Base-by-base conservation (phyloP, 23 tunicate species). In the Halocynthia aurantium region DNA sequence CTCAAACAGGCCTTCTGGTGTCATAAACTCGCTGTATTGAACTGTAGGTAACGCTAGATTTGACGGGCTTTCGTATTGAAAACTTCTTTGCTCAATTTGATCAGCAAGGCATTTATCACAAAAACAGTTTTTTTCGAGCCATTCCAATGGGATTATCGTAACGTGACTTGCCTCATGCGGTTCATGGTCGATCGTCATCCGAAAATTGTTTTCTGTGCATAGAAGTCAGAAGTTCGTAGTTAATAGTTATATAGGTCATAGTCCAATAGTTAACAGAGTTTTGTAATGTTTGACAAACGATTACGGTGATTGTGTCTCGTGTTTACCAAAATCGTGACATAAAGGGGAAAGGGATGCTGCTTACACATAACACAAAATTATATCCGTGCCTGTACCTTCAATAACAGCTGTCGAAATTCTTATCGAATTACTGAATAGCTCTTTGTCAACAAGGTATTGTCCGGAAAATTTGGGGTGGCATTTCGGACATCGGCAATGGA, bases 91-190 rank as follows among this genome's bases (percentile, higher is more conserved):
- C 15, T 13, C 62, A 56, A 82, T 52, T 22, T 82, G 62, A 6
- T 22, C 7, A n/a, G 77, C 65, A 1, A 87, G 53, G 74, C 93
- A 82, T 11, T 31, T 73, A 40, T 82, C 78, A 70, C 93, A 87
- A 53, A 77, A 76, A 74, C 93, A 87, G 52, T 87, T 82, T 69
- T 61, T 17, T 6, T 83, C 76, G 62, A 87, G 74, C 93, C 93
- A 87, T 50, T 82, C 83, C 12, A 78, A 10, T 8, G 83, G 75
- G 13, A 58, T 75, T 6, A 52, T 57, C 7, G 86, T 77, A 31
- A 57, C 80, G 69, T 87, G 93, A 52, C 31, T 56, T 12, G 77
- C 53, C 44, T 22, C 44, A 31, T n/a, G 21, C 11, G 60, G 71
- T 22, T 83, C 95, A 5, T 78, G 76, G 21, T 31, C 75, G 68